Base-by-base conservation (phyloP, 2,797 vertebrate genomes). In the Acanthurus lineatus region DNA sequence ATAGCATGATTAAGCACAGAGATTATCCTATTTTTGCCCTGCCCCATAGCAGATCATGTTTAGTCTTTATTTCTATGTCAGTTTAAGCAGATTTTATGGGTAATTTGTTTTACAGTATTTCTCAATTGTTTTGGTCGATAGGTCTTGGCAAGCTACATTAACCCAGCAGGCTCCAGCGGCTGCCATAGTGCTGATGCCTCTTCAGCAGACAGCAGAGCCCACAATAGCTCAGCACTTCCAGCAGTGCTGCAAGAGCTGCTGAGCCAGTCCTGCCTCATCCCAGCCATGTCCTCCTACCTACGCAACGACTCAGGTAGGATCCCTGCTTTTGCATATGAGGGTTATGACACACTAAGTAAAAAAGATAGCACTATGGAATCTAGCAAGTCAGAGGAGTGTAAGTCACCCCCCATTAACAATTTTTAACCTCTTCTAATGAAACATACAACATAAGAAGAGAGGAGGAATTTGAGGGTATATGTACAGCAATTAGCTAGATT, bases 141-240 rank as follows among this genome's bases (percentile, higher is more conserved):
- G 98, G 98, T 99, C 83, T 95, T 99, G 94, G 98, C 97, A 6
- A 99, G 98, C 93, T 99, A 99, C 81, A 99, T 99, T 89, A 99
- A 99, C 93, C 97, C 98, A 69, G 94, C 96, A 9, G 96, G 97
- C 80, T 96, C 95, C 82, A 82, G 91, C 40, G 89, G 92, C 45
- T 92, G 89, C 76, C 96, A 95, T 74, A 93, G 95, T 59, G 94
- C 95, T 19, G 98, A 99, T 16, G 83, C 87, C 42, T 94, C 94
- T 11, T 79, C 94, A 0, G 94, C 93, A 75, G 97, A 99, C 79
- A 93, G 93, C 60, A 92, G 96, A 89, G 93, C 95, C 68, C 97
- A 97, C 69, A 99, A 97, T 93, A 99, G 95, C 85, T 96, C 95
- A 0, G 97, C 97, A 0, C 95, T 99, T 68, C 98, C 98, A 4